These are phyloP conservation scores for Archips xylosteana DNA, from an alignment of 2,888 invertebrate species.

Conservation along the genomic window DNA sequence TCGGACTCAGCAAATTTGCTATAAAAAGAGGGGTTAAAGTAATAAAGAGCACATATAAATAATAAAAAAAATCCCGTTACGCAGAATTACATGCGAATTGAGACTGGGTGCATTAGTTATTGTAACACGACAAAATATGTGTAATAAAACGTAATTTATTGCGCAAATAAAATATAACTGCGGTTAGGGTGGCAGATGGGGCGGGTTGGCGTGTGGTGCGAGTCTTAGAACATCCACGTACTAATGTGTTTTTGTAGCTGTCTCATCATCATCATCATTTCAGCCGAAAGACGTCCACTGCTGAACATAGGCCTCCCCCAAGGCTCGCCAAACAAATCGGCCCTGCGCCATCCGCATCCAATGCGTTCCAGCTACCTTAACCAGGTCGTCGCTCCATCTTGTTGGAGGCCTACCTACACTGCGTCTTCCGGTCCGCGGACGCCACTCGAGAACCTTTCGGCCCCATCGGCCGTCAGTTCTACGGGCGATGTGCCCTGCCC, in stretches of 20 bases:
- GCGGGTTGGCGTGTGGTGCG: constrained; percentile 58
- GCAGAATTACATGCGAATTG: constrained; percentile 83
- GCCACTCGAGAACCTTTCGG: too few species aligned
- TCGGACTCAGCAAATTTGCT: constrained; percentile 1
- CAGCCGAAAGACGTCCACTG: too few species aligned
- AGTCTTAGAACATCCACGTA: constrained; percentile 33
- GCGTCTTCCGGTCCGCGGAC: too few species aligned
- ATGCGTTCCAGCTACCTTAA: too few species aligned
- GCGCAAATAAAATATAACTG: constrained; percentile 85
- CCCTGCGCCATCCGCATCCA: too few species aligned
- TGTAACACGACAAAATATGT: constrained; percentile 87
- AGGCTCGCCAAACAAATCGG: too few species aligned
- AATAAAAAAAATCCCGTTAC: constrained; percentile 75
- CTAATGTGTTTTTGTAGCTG: background rate
- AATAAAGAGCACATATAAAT: constrained; percentile 74
- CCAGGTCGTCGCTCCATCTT: too few species aligned
- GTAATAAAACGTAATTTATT: constrained; percentile 86
- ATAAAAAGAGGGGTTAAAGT: constrained; percentile 16
- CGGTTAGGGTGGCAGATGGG: constrained; percentile 84
- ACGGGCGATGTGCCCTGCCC: too few species aligned
- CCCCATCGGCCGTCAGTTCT: too few species aligned
- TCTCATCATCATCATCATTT: too few species aligned
- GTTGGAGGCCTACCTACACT: too few species aligned
- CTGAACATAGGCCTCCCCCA: too few species aligned
- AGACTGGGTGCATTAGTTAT: constrained; percentile 86